Percentiles rank a stretch among this genome's conserved stretches.
Evolutionary conservation across 1,140 invertebrate species (phyloP).

Genomic region (Aphidius gifuensis): DNA sequence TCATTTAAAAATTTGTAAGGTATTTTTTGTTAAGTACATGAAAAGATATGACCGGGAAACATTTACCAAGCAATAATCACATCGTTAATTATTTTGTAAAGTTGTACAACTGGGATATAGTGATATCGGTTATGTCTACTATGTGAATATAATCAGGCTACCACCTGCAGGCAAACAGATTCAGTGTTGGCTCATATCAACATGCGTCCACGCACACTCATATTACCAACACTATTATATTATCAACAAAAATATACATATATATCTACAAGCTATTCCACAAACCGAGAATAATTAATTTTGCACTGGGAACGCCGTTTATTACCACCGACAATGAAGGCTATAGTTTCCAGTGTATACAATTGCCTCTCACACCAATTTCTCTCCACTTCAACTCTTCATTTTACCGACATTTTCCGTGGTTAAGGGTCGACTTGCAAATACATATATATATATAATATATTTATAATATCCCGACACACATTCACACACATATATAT

Average conservation of each 20-base stretch:
- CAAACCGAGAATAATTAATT: constrained; percentile 27
- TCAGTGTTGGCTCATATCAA: neutral
- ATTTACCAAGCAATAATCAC: constrained; percentile 15
- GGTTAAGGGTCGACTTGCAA: neutral
- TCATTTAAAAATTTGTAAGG: too few relatives aligned
- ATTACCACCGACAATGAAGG: constrained; percentile 23
- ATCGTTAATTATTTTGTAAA: constrained; percentile 18
- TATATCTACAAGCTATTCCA: constrained; percentile 1
- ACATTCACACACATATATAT: neutral
- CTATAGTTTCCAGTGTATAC: constrained; percentile 13
- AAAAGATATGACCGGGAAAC: too few relatives aligned
- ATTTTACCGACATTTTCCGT: too few relatives aligned
- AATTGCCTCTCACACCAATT: neutral
- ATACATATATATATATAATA: too few relatives aligned
- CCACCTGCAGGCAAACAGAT: constrained; percentile 18
- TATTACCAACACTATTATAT: neutral
- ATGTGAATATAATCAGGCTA: constrained; percentile 7
- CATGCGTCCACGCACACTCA: neutral
- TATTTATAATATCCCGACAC: neutral
- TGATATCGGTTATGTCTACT: constrained; percentile 4
- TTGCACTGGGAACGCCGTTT: constrained; percentile 19
- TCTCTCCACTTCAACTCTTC: too few relatives aligned
- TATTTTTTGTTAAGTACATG: too few relatives aligned
- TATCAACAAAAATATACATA: neutral
- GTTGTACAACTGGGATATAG: constrained; percentile 4